These are phyloP conservation scores for Amazona guildingii DNA, from an alignment of 2,113 vertebrate genomes.

Conservation along the genomic window DNA sequence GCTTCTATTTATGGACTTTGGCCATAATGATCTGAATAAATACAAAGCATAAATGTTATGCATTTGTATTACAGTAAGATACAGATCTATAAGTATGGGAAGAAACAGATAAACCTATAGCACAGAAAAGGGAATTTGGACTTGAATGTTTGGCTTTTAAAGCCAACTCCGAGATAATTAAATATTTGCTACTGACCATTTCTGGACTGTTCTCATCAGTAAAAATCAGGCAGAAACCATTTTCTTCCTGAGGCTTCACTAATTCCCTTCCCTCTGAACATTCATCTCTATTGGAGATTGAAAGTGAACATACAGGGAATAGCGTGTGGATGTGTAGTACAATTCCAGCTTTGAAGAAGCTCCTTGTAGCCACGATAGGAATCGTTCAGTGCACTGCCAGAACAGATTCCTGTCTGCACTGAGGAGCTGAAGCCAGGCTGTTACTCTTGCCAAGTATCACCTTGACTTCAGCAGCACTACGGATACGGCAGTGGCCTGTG, in stretches of 20 bases:
- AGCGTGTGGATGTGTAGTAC: background rate
- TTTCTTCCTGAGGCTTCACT: background rate
- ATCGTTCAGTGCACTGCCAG: background rate
- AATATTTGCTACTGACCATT: background rate
- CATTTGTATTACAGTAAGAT: background rate
- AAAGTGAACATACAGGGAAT: background rate
- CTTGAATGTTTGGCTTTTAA: background rate
- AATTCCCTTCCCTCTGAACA: background rate
- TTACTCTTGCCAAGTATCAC: background rate
- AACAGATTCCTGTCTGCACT: background rate
- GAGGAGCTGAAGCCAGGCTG: background rate
- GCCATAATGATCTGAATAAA: background rate
- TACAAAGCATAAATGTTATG: background rate
- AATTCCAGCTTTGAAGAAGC: too few relatives aligned
- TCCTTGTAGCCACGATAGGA: rapidly evolving
- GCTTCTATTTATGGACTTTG: background rate
- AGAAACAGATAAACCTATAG: background rate
- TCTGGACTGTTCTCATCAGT: background rate
- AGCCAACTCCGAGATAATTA: background rate
- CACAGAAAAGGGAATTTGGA: background rate
- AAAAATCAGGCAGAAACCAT: background rate
- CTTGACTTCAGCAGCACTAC: background rate
- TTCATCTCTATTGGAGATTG: background rate
- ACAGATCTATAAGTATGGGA: background rate
- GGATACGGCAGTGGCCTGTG: background rate